Evolutionary conservation across 1,140 invertebrate species (phyloP), one percentile per base, ranked within the genome.

Genomic region (Leptopilina boulardi): DNA sequence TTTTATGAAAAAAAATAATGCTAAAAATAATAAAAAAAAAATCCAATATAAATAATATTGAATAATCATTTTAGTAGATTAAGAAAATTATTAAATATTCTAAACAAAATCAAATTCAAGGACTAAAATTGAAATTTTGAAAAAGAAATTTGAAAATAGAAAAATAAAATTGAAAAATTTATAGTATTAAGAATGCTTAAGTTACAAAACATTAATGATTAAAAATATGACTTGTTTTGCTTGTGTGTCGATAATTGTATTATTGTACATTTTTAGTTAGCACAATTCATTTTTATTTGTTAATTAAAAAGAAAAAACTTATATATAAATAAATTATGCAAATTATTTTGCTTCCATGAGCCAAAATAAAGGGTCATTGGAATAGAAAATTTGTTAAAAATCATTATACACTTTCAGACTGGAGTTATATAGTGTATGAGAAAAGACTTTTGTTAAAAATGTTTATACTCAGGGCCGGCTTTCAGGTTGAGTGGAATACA

Each of bases 381-480:
- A 56, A 23, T 8, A n/a, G 51, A 9, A 56, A 21, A 56, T 56
- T n/a, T 56, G 51, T 56, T 6, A 56, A 34, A 34, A 34, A 34
- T 3, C 9, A 19, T 18, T 21, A 18, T 56, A 56, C 4, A 23
- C 51, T 56, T 56, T 56, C 19, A 56, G 51, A 11, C 23, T 66
- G 56, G 56, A 21, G 23, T 23, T 66, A 11, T 30, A 21, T n/a
- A n/a, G n/a, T n/a, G 56, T 66, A 30, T 66, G 56, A 66, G 51
- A 66, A 66, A 66, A 66, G 56, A 30, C 56, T 66, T 34, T 56
- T 59, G 54, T 59, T 26, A 59, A 34, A 34, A 34, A 59, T 19
- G 10, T 59, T 26, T 59, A 59, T 26, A 59, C 23, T 59, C 4
- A 59, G 21, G 11, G 13, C 23, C 19, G 6, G 21, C 54, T 11